Percentiles rank a stretch among this genome's conserved stretches.
phyloP scores from a whole-genome alignment of 1,140 invertebrate genomes.

The Scaptomyza pallida region DNA sequence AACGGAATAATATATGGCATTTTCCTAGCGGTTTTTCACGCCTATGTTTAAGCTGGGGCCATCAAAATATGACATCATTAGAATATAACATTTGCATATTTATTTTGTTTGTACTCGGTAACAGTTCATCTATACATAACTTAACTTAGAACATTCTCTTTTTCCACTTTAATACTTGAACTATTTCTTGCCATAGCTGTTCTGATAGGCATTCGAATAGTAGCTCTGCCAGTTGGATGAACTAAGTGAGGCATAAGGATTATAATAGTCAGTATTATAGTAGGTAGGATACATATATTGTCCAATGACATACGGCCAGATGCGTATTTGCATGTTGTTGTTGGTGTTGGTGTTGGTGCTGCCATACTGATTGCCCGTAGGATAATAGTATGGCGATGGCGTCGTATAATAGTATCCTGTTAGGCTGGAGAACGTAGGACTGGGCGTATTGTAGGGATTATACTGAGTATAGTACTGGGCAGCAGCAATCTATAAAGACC shows the following conservation, averaged over 20 bases:
- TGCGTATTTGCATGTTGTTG: constrained; percentile 57
- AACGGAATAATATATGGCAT: constrained; percentile 37
- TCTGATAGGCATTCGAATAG: constrained; percentile 61
- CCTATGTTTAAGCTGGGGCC: constrained; percentile 29
- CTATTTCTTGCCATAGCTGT: constrained; percentile 61
- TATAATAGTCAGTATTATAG: constrained; percentile 60
- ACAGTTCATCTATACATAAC: background rate
- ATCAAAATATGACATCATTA: constrained; percentile 47
- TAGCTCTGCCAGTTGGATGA: constrained; percentile 62
- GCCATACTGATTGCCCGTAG: constrained; percentile 15
- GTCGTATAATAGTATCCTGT: constrained; percentile 63
- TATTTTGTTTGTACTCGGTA: background rate
- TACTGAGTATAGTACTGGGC: constrained; percentile 64
- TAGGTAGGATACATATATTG: constrained; percentile 73
- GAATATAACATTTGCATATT: constrained; percentile 60
- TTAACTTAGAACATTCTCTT: background rate
- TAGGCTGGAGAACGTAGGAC: constrained; percentile 62
- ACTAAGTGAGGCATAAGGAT: constrained; percentile 61
- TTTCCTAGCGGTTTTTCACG: constrained; percentile 56
- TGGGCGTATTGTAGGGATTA: constrained; percentile 62
- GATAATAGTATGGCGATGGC: constrained; percentile 63
- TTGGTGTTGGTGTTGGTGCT: background rate
- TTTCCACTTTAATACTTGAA: background rate
- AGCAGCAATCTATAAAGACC: constrained; percentile 21
- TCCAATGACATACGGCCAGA: constrained; percentile 76